Percentiles rank a stretch among this genome's conserved stretches.
These are phyloP conservation scores for Phanerotoma sp. DNA, from an alignment of 2,888 invertebrate genomes.

Conservation along the genomic window DNA sequence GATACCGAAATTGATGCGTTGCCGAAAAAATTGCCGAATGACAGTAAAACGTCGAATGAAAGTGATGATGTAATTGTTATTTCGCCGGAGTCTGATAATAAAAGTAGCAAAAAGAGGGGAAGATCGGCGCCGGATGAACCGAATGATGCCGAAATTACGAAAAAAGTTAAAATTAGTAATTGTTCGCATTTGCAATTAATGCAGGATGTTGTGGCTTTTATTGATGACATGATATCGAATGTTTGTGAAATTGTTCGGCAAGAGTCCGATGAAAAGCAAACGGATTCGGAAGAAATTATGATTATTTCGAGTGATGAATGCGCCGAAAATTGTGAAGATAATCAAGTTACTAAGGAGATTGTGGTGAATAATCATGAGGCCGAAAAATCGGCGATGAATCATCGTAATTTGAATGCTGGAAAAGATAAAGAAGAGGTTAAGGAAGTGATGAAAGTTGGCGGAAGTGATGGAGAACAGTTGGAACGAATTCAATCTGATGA, in stretches of 20 bases:
- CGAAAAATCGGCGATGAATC: constrained; percentile 24
- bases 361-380: constrained; percentile 20
- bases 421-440: constrained; percentile 38
- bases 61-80: constrained; percentile 45
- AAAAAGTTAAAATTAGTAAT: constrained; percentile 47
- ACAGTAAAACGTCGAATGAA: no score
- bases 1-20: no score
- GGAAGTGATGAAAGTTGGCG: constrained; percentile 50
- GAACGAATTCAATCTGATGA: no score
- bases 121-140: constrained; percentile 42
- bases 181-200: constrained; percentile 51
- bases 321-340: constrained; percentile 58
- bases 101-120: constrained; percentile 38
- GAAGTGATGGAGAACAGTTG: no score
- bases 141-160: constrained; percentile 38
- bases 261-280: constrained; percentile 31
- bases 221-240: constrained; percentile 52
- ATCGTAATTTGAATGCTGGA: background rate
- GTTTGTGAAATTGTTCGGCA: constrained; percentile 46
- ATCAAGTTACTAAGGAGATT: no score
- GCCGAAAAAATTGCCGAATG: no score
- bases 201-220: constrained; percentile 53
- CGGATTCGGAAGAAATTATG: constrained; percentile 41
- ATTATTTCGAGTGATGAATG: constrained; percentile 49
- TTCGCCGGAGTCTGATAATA: constrained; percentile 33